A percentile compares a stretch with the other conserved stretches of the same genome.
phyloP scores from a whole-genome alignment of 2,888 invertebrate genomes.

The Cheilosia soror region DNA sequence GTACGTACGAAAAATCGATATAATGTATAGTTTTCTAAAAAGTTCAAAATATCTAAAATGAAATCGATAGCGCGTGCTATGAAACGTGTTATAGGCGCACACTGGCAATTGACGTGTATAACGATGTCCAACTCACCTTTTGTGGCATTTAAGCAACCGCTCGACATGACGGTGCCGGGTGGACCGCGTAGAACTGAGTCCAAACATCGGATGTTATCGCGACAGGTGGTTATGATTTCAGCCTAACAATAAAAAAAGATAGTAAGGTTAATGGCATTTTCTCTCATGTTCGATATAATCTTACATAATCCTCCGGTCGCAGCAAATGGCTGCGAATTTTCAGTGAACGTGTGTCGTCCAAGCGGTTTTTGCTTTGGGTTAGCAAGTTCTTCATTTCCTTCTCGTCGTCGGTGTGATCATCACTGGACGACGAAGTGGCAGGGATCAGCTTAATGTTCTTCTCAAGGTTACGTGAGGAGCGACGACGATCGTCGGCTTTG shows the following conservation, averaged over 20 bases:
- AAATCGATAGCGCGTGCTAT: slow-evolving; percentile 82
- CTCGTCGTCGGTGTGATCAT: slow-evolving; percentile 82
- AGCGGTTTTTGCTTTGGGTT: slow-evolving; percentile 81
- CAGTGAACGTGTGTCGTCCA: slow-evolving; percentile 83
- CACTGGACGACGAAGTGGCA: slow-evolving; percentile 82
- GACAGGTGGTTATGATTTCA: slow-evolving; percentile 93
- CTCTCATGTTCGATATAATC: slow-evolving; percentile 60
- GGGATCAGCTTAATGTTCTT: slow-evolving; percentile 82
- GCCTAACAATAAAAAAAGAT: slow-evolving; percentile 86
- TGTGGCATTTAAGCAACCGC: slow-evolving; percentile 86
- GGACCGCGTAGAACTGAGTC: slow-evolving; percentile 87
- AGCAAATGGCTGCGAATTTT: slow-evolving; percentile 83
- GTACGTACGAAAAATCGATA: slow-evolving; percentile 81
- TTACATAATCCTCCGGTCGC: slow-evolving; percentile 84
- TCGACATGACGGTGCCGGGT: slow-evolving; percentile 84
- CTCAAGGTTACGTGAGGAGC: slow-evolving; percentile 83
- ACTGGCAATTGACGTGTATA: slow-evolving; percentile 80
- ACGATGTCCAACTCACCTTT: slow-evolving; percentile 85
- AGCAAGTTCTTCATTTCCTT: slow-evolving; percentile 83
- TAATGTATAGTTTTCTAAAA: slow-evolving; percentile 81
- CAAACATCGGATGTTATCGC: slow-evolving; percentile 93
- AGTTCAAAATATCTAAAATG: slow-evolving; percentile 81
- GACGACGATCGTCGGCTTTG: slow-evolving; percentile 82
- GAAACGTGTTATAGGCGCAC: slow-evolving; percentile 83
- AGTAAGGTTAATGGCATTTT: neutral